phyloP scores from a whole-genome alignment of 2,888 invertebrate species.

The Agelastica alni region DNA sequence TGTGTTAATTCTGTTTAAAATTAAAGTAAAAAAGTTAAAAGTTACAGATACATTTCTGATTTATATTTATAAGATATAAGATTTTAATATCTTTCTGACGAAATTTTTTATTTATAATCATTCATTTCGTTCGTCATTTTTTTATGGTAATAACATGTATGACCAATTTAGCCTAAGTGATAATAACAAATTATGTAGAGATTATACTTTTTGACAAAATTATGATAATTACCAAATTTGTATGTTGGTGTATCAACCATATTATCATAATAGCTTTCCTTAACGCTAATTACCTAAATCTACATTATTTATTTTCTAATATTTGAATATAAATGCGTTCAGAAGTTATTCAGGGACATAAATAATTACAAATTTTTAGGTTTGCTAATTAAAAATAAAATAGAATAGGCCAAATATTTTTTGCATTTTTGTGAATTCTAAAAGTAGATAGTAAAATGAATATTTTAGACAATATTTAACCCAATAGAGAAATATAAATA shows the following conservation, averaged over 20 bases:
- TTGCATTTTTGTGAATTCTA: too few species aligned
- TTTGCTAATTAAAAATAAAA: slow-evolving; percentile 4
- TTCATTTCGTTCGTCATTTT: slow-evolving; percentile 4
- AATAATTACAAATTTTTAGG: neutral
- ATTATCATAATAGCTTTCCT: slow-evolving; percentile 1
- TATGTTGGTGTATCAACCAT: neutral
- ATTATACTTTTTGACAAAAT: neutral
- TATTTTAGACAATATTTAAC: too few species aligned
- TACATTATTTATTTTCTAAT: neutral
- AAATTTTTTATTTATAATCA: too few species aligned
- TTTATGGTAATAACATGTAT: too few species aligned
- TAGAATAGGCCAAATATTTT: too few species aligned
- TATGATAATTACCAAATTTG: neutral
- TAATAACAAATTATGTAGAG: neutral
- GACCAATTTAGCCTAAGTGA: slow-evolving; percentile 9
- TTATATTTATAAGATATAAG: too few species aligned
- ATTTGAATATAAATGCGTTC: neutral
- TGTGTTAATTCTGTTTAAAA: too few species aligned
- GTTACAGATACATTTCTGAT: too few species aligned
- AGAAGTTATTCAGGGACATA: neutral
- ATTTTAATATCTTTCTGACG: too few species aligned
- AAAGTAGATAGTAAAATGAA: too few species aligned
- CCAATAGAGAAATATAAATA: too few species aligned
- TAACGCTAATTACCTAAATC: neutral
- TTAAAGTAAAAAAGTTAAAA: too few species aligned